Evolutionary conservation across 2,797 vertebrate genomes (phyloP), one percentile per base, ranked within the genome.

Genomic region (Spea hammondii): DNA sequence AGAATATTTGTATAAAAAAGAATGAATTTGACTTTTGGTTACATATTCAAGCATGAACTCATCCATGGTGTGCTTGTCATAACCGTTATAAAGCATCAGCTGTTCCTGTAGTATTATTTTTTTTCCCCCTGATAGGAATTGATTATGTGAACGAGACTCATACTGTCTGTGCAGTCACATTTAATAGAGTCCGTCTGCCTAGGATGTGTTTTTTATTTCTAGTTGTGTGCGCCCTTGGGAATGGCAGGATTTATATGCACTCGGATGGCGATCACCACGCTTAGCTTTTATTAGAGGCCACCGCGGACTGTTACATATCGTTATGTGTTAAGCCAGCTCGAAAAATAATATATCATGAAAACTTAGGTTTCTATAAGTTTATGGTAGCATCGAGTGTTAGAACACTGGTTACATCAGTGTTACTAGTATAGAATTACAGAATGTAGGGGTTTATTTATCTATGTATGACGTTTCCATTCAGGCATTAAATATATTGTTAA

Each of bases 81-180:
- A 46, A 8, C 12, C 14, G 44, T 66, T 54, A 71, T 32, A 17
- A 12, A 54, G 8, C 5, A 54, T 46, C 17, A 77, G 67, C 14
- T 14, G 17, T 72, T 46, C n/a, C 55, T 59, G 55, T 59, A 12
- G 4, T 12, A 67, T n/a, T 77, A n/a, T 12, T 65, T 59, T 12
- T n/a, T 68, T 44, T n/a, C 12, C 17, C 8, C 62, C 12, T 6
- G 14, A 46, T 10, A 51, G 55, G 51, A 69, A 79, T 69, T 79
- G 65, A 79, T 74, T 74, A 46, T 59, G 32, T 5, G 6, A 32
- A 73, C 60, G 9, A 13, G 13, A 54, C 51, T 44, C 57, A 50
- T 54, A 44, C 46, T 50, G 70, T 68, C 64, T n/a, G 17, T 45
- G 48, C 44, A 51, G 65, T 68, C 65, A 68, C 14, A n/a, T 73